Evolutionary conservation across 2,888 invertebrate genomes (phyloP).

Genomic region (Acronicta leporina): DNA sequence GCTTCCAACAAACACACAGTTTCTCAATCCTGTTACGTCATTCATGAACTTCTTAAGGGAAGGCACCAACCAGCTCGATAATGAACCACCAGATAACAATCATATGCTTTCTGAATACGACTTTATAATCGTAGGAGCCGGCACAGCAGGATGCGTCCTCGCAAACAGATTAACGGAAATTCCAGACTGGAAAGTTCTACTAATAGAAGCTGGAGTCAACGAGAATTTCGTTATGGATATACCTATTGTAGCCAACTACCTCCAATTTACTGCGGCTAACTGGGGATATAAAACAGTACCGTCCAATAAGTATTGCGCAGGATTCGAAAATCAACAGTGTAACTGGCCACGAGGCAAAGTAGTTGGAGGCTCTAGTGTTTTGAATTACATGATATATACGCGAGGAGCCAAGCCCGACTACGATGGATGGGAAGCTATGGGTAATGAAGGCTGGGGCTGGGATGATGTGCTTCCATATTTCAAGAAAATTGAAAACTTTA

Average conservation of each 20-base stretch:
- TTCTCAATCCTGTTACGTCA: conserved; percentile 80
- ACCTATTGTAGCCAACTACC: conserved; percentile 92
- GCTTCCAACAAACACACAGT: conserved; percentile 69
- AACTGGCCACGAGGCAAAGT: conserved; percentile 95
- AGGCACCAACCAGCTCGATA: conserved; percentile 83
- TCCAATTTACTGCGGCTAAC: conserved; percentile 92
- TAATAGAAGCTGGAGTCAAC: conserved; percentile 92
- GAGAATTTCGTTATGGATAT: conserved; percentile 94
- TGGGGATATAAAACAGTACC: conserved; percentile 95
- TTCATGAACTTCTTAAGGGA: conserved; percentile 87
- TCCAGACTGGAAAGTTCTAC: conserved; percentile 90
- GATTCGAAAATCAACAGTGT: conserved; percentile 93
- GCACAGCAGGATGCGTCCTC: conserved; percentile 93
- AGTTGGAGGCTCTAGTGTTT: conserved; percentile 94
- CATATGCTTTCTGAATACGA: conserved; percentile 90
- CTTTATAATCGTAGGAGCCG: conserved; percentile 94
- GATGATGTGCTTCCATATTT: conserved; percentile 93
- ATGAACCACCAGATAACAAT: conserved; percentile 88
- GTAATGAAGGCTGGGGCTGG: conserved; percentile 93
- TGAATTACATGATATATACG: conserved; percentile 95
- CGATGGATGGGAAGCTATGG: conserved; percentile 92
- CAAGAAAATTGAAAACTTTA: conserved; percentile 93
- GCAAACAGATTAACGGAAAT: conserved; percentile 93
- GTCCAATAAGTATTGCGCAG: conserved; percentile 92
- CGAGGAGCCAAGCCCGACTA: conserved; percentile 92